Evolutionary conservation across 1,140 invertebrate genomes (phyloP).

Genomic region (Maconellicoccus hirsutus): DNA sequence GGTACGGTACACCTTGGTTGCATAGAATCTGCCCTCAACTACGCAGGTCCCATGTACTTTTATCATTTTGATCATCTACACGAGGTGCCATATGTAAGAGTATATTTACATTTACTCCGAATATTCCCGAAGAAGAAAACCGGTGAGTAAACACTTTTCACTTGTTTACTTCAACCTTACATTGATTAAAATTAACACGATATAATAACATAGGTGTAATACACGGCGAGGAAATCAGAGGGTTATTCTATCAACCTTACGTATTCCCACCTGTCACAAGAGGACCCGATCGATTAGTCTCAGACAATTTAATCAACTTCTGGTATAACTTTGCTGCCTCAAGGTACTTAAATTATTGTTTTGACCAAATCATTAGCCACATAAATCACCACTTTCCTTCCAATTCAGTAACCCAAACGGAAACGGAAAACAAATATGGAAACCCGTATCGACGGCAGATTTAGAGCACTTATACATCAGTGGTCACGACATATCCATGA

Average conservation of each 20-base stretch:
- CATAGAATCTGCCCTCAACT: neutral
- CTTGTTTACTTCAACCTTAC: too few relatives aligned
- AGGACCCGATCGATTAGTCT: neutral
- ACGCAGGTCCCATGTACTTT: neutral
- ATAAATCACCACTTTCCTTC: neutral
- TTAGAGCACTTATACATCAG: neutral
- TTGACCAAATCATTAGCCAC: too few relatives aligned
- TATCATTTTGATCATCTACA: neutral
- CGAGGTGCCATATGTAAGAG: neutral
- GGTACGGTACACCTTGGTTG: neutral
- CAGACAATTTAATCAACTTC: neutral
- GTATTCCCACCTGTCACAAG: neutral
- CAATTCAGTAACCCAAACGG: neutral
- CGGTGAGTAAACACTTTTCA: neutral
- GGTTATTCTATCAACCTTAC: neutral
- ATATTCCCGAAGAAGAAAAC: neutral
- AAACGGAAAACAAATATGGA: neutral
- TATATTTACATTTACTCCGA: neutral
- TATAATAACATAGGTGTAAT: neutral
- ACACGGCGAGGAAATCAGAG: neutral
- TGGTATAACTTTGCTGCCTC: neutral
- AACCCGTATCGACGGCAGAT: neutral
- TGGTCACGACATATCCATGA: neutral
- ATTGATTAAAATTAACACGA: too few relatives aligned
- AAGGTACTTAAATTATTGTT: neutral